These are phyloP conservation scores for Metacarcinus magister DNA, from an alignment of 2,888 invertebrate species.

Conservation along the genomic window DNA sequence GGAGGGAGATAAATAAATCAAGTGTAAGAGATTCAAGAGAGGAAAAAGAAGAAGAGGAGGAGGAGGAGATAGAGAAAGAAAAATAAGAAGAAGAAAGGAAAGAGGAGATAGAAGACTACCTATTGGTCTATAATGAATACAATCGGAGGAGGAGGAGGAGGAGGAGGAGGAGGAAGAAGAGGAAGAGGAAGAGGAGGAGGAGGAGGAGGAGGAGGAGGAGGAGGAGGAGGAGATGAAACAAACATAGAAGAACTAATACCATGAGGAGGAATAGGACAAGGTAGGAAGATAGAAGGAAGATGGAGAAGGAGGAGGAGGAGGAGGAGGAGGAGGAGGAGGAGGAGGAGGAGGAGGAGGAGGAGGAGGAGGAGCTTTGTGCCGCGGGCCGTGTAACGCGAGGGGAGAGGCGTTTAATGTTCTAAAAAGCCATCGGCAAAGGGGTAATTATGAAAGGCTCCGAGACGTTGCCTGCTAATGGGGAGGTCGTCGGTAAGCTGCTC, in stretches of 20 bases:
- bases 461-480: slow-evolving; percentile 66
- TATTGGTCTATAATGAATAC: not conserved
- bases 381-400: slow-evolving; percentile 77
- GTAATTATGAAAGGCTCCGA: slow-evolving; percentile 71
- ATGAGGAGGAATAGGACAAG: not conserved
- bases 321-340: not conserved
- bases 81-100: not conserved
- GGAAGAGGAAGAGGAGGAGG: not conserved
- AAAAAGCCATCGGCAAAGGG: slow-evolving; percentile 73
- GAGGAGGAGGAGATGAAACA: not conserved
- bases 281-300: not conserved
- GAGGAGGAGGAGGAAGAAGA: not conserved
- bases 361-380: slow-evolving; percentile 73
- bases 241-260: not conserved
- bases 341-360: not conserved
- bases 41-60: not conserved
- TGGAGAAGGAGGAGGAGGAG: not conserved
- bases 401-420: slow-evolving; percentile 80
- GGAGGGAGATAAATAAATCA: not conserved
- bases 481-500: slow-evolving; percentile 53
- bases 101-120: not conserved
- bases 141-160: not conserved
- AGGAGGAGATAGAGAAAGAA: not conserved
- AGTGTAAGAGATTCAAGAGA: not conserved
- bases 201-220: not conserved